Conservation (phyloP, 1,140 invertebrate species). For the Drosophila seguyi region DNA sequence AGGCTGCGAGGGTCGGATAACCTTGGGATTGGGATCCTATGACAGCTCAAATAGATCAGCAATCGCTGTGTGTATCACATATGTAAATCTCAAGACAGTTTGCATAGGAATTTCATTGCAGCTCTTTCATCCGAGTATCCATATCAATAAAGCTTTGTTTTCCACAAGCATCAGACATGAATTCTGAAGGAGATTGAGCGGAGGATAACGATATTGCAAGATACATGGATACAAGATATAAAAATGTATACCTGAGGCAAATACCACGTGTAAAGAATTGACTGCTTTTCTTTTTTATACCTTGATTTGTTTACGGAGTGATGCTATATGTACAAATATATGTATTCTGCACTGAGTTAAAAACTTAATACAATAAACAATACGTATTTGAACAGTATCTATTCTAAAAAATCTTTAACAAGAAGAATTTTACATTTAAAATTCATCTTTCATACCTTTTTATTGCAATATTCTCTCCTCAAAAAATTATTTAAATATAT, state of each 20-base stretch:
- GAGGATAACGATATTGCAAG: neutral
- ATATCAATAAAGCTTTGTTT: conserved; percentile 18
- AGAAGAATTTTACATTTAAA: too few species aligned
- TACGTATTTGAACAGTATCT: too few species aligned
- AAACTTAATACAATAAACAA: too few species aligned
- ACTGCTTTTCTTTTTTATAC: too few species aligned
- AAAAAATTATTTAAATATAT: neutral
- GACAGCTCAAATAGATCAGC: conserved; percentile 34
- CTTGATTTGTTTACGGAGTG: neutral
- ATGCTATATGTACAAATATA: too few species aligned
- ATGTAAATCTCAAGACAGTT: conserved; percentile 22
- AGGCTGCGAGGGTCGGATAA: conserved; percentile 13
- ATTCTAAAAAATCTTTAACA: too few species aligned
- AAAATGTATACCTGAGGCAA: neutral
- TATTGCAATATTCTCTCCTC: neutral
- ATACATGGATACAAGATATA: neutral
- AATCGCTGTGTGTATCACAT: conserved; percentile 27
- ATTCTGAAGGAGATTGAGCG: neutral
- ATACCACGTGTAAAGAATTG: neutral
- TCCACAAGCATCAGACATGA: conserved; percentile 1
- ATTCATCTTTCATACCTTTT: too few species aligned
- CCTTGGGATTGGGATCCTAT: conserved; percentile 27
- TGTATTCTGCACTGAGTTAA: too few species aligned
- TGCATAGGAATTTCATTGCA: conserved; percentile 14
- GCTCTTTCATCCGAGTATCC: conserved; percentile 3